phyloP scores from a whole-genome alignment of 2,797 vertebrate species.

The Taenioides sp. region DNA sequence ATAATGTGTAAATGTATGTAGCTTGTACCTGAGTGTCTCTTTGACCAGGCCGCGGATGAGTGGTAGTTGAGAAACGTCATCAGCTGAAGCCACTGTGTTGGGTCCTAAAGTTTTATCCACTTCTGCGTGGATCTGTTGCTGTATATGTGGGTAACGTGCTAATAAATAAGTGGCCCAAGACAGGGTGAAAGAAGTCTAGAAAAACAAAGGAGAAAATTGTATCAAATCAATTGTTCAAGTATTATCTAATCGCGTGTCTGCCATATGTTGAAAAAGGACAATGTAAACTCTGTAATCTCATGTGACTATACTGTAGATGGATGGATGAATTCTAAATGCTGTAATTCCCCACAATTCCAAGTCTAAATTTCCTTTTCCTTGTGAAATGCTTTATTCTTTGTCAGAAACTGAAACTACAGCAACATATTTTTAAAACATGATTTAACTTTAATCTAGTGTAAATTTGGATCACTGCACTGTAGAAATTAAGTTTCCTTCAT shows the following conservation, averaged over 20 bases:
- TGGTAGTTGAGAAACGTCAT: slow-evolving; percentile 81
- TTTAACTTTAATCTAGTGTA: neutral
- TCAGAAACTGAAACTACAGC: neutral
- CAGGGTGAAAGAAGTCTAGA: slow-evolving; percentile 90
- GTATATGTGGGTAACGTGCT: slow-evolving; percentile 82
- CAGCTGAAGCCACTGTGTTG: slow-evolving; percentile 73
- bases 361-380: neutral
- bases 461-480: neutral
- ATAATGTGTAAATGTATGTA: neutral
- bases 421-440: neutral
- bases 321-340: neutral
- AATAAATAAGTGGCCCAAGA: slow-evolving; percentile 90
- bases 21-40: slow-evolving; percentile 87
- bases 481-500: neutral
- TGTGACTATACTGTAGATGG: neutral
- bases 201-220: neutral
- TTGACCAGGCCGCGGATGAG: slow-evolving; percentile 90
- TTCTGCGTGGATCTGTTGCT: slow-evolving; percentile 82
- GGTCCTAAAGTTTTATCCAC: slow-evolving; percentile 78
- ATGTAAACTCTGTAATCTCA: neutral
- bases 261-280: neutral
- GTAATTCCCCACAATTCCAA: neutral
- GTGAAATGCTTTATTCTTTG: neutral
- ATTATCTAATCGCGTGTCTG: neutral
- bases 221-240: neutral